These are phyloP conservation scores for Ochotona princeps DNA, from an alignment of 2,113 vertebrate species.

Conservation along the genomic window DNA sequence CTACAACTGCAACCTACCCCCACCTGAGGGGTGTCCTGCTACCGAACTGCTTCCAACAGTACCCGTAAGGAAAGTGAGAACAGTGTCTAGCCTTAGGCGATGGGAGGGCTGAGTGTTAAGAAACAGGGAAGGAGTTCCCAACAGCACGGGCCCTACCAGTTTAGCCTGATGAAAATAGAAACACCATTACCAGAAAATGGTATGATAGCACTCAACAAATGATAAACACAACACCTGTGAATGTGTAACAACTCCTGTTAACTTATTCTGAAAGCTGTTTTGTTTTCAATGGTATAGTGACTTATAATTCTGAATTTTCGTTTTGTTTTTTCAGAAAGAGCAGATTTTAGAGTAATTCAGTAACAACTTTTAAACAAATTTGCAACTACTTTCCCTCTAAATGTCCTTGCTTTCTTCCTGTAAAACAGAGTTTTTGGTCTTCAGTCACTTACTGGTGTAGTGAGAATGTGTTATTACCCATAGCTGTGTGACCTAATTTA, in stretches of 20 bases:
- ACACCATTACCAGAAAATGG: not conserved
- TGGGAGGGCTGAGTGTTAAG: not conserved
- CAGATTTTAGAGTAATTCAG: not conserved
- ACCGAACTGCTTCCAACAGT: not conserved
- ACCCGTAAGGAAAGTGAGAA: constrained; percentile 23
- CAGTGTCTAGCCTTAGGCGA: not conserved
- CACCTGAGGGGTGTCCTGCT: not conserved
- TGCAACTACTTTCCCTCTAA: constrained; percentile 27
- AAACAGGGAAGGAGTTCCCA: constrained; percentile 5
- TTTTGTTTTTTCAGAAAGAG: constrained; percentile 16
- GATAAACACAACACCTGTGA: not conserved
- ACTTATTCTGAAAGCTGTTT: not conserved
- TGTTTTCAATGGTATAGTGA: not conserved
- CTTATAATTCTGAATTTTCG: not conserved
- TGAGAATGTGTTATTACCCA: constrained; percentile 98
- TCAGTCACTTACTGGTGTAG: constrained; percentile 98
- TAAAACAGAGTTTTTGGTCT: too few species aligned
- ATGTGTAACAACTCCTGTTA: not conserved
- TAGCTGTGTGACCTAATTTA: constrained; percentile 98
- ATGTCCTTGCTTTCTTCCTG: constrained; percentile 16
- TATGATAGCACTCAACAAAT: not conserved
- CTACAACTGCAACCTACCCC: not conserved
- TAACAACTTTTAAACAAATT: constrained; percentile 64
- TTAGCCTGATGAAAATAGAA: constrained; percentile 43
- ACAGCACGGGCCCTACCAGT: not conserved